Percentiles rank a stretch among this genome's conserved stretches.
phyloP scores from a whole-genome alignment of 2,797 vertebrate species.

The Neopelma chrysocephalum region DNA sequence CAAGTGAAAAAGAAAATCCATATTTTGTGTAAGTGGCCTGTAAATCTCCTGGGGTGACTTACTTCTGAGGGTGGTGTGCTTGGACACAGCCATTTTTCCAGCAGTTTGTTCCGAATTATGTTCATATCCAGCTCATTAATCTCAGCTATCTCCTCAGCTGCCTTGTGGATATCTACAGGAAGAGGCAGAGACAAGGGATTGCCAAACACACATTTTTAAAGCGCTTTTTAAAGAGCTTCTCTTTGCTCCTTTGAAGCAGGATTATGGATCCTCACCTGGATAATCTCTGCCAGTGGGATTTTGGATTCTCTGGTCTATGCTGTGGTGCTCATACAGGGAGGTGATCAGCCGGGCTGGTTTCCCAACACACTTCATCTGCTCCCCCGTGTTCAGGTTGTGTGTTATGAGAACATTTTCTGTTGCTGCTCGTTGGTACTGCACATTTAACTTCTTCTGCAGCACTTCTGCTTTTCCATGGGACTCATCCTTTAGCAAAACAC shows the following conservation, averaged over 20 bases:
- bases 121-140: conserved; percentile 89
- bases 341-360: conserved; percentile 86
- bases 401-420: conserved; percentile 86
- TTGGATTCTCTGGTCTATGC: conserved; percentile 83
- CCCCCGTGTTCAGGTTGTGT: conserved; percentile 78
- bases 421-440: conserved; percentile 86
- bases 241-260: neutral
- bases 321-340: conserved; percentile 88
- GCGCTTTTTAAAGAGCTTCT: neutral
- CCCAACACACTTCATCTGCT: conserved; percentile 81
- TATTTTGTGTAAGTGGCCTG: neutral
- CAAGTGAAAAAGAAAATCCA: neutral
- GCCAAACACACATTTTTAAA: neutral
- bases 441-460: conserved; percentile 84
- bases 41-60: neutral
- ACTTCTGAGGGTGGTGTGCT: conserved; percentile 75
- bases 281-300: conserved; percentile 78
- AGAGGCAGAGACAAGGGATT: neutral
- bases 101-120: conserved; percentile 85
- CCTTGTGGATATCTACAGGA: conserved; percentile 85
- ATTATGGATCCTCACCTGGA: conserved; percentile 79
- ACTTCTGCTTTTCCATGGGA: conserved; percentile 76
- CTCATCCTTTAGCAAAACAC: conserved; percentile 67
- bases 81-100: conserved; percentile 94
- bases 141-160: conserved; percentile 87